Evolutionary conservation across 1,140 invertebrate species (phyloP), one percentile per base, ranked within the genome.

Genomic region (Drosophila parvula): DNA sequence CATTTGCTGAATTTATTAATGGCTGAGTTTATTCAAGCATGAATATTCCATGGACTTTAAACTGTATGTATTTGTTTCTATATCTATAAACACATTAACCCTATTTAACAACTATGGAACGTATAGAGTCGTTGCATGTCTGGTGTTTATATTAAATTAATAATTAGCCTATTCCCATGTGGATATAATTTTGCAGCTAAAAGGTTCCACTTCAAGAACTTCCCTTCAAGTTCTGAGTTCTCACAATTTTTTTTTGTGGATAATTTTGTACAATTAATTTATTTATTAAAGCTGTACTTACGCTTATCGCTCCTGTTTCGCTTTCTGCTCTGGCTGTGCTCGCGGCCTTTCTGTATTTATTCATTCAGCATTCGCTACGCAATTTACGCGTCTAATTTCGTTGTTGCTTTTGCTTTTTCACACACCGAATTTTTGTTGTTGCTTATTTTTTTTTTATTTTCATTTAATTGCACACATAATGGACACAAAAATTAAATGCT

Each of bases 361-460:
- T 86, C 83, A 86, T 86, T 88, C 84, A 86, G 53, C 81, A 88
- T 83, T 86, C 63, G 83, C 76, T 88, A 86, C 84, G 83, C 83
- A 86, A 77, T 83, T 88, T 88, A 88, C 85, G 84, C 83, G 76
- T 86, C 61, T 86, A 86, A 79, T 78, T 78, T 83, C 34, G 70
- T 67, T 48, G 71, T 50, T 86, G 75, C 51, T 45, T 61, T 68
- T 88, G 63, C 69, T 76, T 80, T 75, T 81, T 89, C 68, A 79
- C 79, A 89, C 83, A 88, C 86, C 61, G n/a, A 58, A 67, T 76
- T 77, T 60, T 59, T 58, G 27, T 70, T 60, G n/a, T 32, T 73
- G 71, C 68, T 65, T 60, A 71, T 71, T 67, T 58, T 48, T 71
- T 67, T 58, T 48, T 51, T 81, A 75, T 75, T 85, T 81, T 85